A percentile compares a stretch with the other conserved stretches of the same genome.
phyloP scores from a whole-genome alignment of 2,113 vertebrate genomes.

The Gorsachius goisagi region DNA sequence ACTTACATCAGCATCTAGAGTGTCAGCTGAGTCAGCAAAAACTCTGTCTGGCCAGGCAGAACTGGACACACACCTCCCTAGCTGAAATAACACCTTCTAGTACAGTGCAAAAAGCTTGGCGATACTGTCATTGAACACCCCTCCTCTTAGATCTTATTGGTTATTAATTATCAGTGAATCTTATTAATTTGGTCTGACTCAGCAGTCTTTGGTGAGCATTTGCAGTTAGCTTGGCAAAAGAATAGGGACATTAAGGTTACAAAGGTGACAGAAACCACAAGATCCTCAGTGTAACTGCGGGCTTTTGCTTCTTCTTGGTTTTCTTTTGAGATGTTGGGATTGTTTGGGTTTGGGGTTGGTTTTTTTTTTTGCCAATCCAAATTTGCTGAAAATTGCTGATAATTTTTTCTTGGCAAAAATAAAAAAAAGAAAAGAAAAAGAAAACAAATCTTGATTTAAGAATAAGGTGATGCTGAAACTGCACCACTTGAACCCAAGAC shows the following conservation, averaged over 20 bases:
- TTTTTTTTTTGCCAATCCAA: background rate
- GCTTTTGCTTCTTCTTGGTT: rapidly evolving
- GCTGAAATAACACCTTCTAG: background rate
- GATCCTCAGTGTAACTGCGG: background rate
- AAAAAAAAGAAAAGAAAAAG: background rate
- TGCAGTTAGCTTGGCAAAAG: background rate
- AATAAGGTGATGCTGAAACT: background rate
- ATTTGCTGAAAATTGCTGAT: background rate
- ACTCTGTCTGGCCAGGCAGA: background rate
- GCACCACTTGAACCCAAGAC: background rate
- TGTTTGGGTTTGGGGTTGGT: rapidly evolving
- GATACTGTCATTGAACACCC: background rate
- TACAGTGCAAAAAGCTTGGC: background rate
- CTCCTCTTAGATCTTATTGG: background rate
- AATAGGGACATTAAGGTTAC: background rate
- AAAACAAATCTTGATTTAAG: background rate
- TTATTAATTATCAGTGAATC: background rate
- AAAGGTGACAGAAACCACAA: background rate
- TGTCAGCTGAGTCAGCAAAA: background rate
- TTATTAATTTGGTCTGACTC: background rate
- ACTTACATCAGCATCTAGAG: background rate
- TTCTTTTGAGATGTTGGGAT: background rate
- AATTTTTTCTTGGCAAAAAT: background rate
- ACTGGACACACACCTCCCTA: background rate
- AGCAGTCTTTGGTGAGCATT: background rate